Conservation (phyloP, 2,797 vertebrate species). For the Hydrophis major region DNA sequence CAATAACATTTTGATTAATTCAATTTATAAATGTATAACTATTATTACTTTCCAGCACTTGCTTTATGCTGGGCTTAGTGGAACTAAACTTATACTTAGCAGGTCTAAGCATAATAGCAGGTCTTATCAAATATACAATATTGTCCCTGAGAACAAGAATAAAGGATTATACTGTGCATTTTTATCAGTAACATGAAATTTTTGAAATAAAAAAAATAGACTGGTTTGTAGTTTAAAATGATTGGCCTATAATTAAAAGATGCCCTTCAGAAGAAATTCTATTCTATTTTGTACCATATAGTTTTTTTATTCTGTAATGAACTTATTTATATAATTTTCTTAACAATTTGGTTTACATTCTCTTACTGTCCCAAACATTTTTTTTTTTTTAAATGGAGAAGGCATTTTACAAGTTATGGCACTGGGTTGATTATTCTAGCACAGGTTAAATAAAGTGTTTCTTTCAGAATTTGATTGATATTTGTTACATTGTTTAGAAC, state of each 20-base stretch:
- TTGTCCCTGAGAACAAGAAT: neutral
- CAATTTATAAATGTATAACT: neutral
- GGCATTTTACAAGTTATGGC: constrained; percentile 42
- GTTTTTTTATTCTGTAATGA: neutral
- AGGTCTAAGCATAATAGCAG: neutral
- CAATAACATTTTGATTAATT: neutral
- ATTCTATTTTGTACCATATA: neutral
- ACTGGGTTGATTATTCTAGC: constrained; percentile 52
- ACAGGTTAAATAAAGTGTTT: constrained; percentile 45
- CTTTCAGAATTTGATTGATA: constrained; percentile 52
- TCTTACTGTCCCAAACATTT: constrained; percentile 43
- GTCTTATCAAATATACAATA: neutral
- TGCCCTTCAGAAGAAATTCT: neutral
- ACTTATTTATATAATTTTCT: constrained; percentile 11
- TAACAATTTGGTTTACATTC: constrained; percentile 27
- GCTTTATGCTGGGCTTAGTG: neutral
- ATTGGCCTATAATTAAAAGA: constrained; percentile 9
- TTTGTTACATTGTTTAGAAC: constrained; percentile 67
- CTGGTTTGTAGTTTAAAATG: constrained; percentile 12
- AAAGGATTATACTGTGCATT: neutral
- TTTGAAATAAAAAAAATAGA: neutral
- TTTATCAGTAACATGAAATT: neutral
- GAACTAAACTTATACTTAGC: constrained; percentile 12
- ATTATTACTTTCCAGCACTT: neutral
- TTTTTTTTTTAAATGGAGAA: constrained; percentile 44